A percentile compares a stretch with the other conserved stretches of the same genome.
These are phyloP conservation scores for Zoanthus sansibaricus DNA, from an alignment of 92 coral and sea anemone species.

Conservation along the genomic window DNA sequence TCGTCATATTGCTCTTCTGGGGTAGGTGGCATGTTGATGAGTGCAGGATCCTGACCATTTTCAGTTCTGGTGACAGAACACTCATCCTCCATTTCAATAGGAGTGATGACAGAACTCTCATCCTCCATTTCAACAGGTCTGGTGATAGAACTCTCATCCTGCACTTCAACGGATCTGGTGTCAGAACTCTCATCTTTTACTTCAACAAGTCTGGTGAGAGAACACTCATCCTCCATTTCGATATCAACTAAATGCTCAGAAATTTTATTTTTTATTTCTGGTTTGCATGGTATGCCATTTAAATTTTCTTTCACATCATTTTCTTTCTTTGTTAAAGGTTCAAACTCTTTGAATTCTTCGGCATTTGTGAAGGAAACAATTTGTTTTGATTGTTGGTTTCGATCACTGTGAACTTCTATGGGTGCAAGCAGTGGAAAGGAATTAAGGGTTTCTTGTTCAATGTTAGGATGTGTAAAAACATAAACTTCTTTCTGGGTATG, in stretches of 20 bases:
- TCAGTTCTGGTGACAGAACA: background rate
- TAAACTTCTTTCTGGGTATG: slow-evolving; percentile 13
- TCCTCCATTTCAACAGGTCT: background rate
- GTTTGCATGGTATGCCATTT: background rate
- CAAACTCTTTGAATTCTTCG: background rate
- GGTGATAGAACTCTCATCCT: background rate
- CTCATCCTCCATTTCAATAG: background rate
- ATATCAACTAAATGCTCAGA: background rate
- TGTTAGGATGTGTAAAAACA: background rate
- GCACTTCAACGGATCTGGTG: background rate
- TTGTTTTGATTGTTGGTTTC: background rate
- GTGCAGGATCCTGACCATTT: background rate
- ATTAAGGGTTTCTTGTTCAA: background rate
- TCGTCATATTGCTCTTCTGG: slow-evolving; percentile 26
- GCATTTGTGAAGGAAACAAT: background rate
- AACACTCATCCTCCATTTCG: background rate
- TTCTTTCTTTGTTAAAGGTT: background rate
- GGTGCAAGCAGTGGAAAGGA: background rate
- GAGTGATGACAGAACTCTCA: background rate
- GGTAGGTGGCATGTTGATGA: background rate
- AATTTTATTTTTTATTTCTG: background rate
- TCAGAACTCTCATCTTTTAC: background rate
- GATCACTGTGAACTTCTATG: background rate
- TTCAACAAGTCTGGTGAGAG: background rate
- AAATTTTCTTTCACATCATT: background rate